Evolutionary conservation across 1,140 invertebrate species (phyloP).

Genomic region (Nylanderia fulva): DNA sequence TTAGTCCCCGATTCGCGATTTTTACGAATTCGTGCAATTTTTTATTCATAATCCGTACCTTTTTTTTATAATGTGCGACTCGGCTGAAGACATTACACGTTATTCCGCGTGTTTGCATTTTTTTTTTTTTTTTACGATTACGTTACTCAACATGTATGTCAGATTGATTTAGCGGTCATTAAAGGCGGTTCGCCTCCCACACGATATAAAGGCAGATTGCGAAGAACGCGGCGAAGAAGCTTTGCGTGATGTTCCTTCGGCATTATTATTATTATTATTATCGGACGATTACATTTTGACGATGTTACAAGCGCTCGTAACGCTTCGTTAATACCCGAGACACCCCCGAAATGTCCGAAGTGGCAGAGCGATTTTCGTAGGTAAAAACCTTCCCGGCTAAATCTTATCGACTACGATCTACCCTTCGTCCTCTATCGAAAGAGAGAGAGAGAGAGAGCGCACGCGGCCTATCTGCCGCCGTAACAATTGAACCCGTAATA

Average conservation of each 20-base stretch:
- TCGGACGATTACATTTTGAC: constrained; percentile 25
- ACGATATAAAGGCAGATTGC: neutral
- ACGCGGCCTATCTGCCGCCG: constrained; percentile 81
- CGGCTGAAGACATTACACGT: neutral
- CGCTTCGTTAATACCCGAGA: constrained; percentile 52
- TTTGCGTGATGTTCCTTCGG: constrained; percentile 6
- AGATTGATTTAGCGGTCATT: neutral
- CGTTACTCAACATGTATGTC: neutral
- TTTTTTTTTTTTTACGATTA: no score
- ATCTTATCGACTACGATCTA: constrained; percentile 81
- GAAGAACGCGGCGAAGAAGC: neutral
- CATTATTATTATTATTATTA: neutral
- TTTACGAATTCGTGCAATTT: constrained; percentile 6
- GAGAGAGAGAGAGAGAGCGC: no score
- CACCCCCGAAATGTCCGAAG: neutral
- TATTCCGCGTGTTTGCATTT: neutral
- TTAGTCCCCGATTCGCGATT: constrained; percentile 59
- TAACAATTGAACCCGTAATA: constrained; percentile 86
- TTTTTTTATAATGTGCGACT: neutral
- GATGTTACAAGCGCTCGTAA: constrained; percentile 51
- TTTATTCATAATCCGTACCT: neutral
- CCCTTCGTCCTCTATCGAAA: constrained; percentile 75
- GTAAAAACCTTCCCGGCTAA: constrained; percentile 63
- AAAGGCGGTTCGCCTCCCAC: neutral
- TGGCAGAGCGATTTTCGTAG: constrained; percentile 51